These are phyloP conservation scores for Cherax quadricarinatus DNA, from an alignment of 1,140 invertebrate genomes.

Conservation along the genomic window DNA sequence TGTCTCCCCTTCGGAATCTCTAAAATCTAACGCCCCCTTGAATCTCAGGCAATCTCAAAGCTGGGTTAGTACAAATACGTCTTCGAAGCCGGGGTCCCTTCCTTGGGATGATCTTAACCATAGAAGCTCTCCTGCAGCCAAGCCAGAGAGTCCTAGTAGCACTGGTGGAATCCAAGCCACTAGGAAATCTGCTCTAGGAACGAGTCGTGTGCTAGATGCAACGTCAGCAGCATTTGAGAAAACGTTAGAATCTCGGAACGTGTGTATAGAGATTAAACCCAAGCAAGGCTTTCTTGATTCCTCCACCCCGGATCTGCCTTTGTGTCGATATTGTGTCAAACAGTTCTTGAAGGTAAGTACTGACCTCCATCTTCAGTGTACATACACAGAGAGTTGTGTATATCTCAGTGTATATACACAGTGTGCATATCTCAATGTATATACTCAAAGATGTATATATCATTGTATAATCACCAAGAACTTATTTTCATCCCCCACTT, in stretches of 20 bases:
- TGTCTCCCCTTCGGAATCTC: not conserved
- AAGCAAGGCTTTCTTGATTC: conserved; percentile 54
- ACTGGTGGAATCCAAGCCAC: not conserved
- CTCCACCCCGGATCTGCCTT: conserved; percentile 48
- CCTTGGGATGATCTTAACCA: too few species aligned
- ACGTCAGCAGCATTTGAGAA: not conserved
- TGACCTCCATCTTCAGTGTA: not conserved
- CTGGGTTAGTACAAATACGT: not conserved
- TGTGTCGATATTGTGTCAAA: conserved; percentile 59
- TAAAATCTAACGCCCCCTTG: not conserved
- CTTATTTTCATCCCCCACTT: not conserved
- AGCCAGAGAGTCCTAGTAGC: not conserved
- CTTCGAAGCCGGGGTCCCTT: not conserved
- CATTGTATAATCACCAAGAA: not conserved
- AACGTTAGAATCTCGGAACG: not conserved
- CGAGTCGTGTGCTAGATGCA: not conserved
- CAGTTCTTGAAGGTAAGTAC: conserved; percentile 56
- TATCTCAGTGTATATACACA: too few species aligned
- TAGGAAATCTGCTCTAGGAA: not conserved
- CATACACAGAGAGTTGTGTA: too few species aligned
- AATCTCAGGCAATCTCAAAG: conserved; percentile 27
- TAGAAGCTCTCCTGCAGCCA: too few species aligned
- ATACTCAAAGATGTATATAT: too few species aligned
- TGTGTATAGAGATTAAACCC: conserved; percentile 60
- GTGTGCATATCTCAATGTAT: too few species aligned